Evolutionary conservation across 2,797 vertebrate genomes (phyloP).

Genomic region (Pseudomugil gertrudae): DNA sequence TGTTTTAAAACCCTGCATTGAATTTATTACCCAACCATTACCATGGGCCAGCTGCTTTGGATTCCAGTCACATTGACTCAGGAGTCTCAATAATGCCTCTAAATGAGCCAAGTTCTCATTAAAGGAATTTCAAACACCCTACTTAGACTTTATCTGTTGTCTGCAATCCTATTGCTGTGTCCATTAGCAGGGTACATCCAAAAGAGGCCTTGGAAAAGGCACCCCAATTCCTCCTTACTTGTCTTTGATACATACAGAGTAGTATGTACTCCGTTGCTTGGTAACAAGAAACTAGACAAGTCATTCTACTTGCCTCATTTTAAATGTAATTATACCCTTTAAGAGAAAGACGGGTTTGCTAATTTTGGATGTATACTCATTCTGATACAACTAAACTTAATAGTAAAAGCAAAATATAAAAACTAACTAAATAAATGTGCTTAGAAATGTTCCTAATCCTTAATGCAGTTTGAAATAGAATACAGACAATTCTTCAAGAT

Average conservation of each 20-base stretch:
- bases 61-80: slow-evolving; percentile 76
- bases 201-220: slow-evolving; percentile 56
- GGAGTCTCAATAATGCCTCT: slow-evolving; percentile 72
- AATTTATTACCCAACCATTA: slow-evolving; percentile 65
- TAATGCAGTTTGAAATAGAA: slow-evolving; percentile 28
- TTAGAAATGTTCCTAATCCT: slow-evolving; percentile 37
- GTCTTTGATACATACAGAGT: slow-evolving; percentile 57
- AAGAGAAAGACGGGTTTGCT: slow-evolving; percentile 44
- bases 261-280: slow-evolving; percentile 76
- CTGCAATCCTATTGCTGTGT: slow-evolving; percentile 63
- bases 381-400: slow-evolving; percentile 34
- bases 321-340: slow-evolving; percentile 68
- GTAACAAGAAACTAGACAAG: slow-evolving; percentile 73
- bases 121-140: slow-evolving; percentile 70
- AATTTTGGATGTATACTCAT: slow-evolving; percentile 45
- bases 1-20: slow-evolving; percentile 57
- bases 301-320: slow-evolving; percentile 44
- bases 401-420: slow-evolving; percentile 41
- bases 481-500: slow-evolving; percentile 29
- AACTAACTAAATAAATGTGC: slow-evolving; percentile 18
- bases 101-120: slow-evolving; percentile 77
- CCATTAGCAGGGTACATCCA: slow-evolving; percentile 45
- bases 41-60: slow-evolving; percentile 66
- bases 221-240: slow-evolving; percentile 44
- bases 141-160: slow-evolving; percentile 67